Evolutionary conservation across 1,140 invertebrate species (phyloP), one percentile per base, ranked within the genome.

Genomic region (Aleiodes sp.): DNA sequence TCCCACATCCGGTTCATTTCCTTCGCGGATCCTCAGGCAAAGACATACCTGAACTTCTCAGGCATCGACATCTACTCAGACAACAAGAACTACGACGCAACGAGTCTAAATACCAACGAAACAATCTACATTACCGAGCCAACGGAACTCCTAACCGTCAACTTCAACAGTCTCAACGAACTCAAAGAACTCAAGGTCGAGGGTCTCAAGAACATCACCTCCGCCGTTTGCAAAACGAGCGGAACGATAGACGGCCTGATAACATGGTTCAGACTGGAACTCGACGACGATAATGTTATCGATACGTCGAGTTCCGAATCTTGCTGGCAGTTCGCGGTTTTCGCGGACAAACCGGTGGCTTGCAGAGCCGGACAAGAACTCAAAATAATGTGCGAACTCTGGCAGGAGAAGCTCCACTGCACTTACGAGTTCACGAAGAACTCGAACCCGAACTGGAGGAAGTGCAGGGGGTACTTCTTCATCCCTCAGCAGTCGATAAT

Each of bases 291-390:
- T 41, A 88, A 90, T 24, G 87, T 78, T 2, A 84, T 94, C 33
- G 88, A 84, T 70, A 88, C 88, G 10, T 82, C 85, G 77, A 83
- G 63, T n/a, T n/a, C n/a, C n/a, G 85, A 87, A 24, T 88, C 87
- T 70, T 93, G 92, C 76, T 94, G 93, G 93, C 92, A 94, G 78
- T 90, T 93, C 78, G 92, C 91, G 21, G 82, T 94, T 21, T 93
- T 92, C 77, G 88, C 87, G 76, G 65, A 79, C 29, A 70, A 87
- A 8, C 73, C 78, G 57, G 73, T 78, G 64, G 73, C 78, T 75
- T 68, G 65, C 41, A 57, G 67, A 1, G 14, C 70, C 62, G 68
- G 59, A 28, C 71, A 80, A 70, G 12, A 46, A 12, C 57, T 83
- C 62, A 69, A 43, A 8, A 69, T 84, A 21, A 75, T 70, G 2